Conservation (phyloP, 1,140 invertebrate species). For the Contarinia nasturtii region DNA sequence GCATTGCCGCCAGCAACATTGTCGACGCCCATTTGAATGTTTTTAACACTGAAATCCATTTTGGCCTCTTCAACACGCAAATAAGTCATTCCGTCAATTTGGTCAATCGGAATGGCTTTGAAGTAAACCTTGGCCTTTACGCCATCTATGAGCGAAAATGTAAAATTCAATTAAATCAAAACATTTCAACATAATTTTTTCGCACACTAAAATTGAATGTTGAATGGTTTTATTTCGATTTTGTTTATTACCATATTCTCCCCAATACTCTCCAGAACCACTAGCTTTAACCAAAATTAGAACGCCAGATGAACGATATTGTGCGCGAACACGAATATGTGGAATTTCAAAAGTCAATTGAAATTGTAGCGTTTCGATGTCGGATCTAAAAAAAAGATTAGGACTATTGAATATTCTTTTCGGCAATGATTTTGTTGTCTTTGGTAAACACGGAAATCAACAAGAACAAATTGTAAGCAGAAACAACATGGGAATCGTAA, state of each 20-base stretch:
- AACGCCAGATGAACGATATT: slow-evolving; percentile 57
- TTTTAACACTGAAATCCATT: slow-evolving; percentile 60
- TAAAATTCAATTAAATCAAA: not conserved
- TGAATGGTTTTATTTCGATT: not conserved
- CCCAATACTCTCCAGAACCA: slow-evolving; percentile 69
- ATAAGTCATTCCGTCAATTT: slow-evolving; percentile 36
- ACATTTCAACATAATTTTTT: not conserved
- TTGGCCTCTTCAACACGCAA: slow-evolving; percentile 50
- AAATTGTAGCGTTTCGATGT: slow-evolving; percentile 53
- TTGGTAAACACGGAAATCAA: not conserved
- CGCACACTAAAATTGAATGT: not conserved
- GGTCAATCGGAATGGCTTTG: slow-evolving; percentile 34
- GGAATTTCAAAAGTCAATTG: slow-evolving; percentile 58
- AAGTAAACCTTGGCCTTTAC: slow-evolving; percentile 69
- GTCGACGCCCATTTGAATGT: slow-evolving; percentile 64
- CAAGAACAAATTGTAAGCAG: not conserved
- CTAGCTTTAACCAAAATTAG: slow-evolving; percentile 58
- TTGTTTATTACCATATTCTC: slow-evolving; percentile 48
- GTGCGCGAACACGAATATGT: slow-evolving; percentile 49
- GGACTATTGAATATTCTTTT: not conserved
- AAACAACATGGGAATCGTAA: not conserved
- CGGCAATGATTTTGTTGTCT: not conserved
- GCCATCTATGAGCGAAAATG: slow-evolving; percentile 32
- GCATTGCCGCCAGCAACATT: slow-evolving; percentile 59
- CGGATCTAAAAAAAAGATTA: slow-evolving; percentile 35